Evolutionary conservation across 2,797 vertebrate species (phyloP), one percentile per base, ranked within the genome.

Genomic region (Fundulus diaphanus): DNA sequence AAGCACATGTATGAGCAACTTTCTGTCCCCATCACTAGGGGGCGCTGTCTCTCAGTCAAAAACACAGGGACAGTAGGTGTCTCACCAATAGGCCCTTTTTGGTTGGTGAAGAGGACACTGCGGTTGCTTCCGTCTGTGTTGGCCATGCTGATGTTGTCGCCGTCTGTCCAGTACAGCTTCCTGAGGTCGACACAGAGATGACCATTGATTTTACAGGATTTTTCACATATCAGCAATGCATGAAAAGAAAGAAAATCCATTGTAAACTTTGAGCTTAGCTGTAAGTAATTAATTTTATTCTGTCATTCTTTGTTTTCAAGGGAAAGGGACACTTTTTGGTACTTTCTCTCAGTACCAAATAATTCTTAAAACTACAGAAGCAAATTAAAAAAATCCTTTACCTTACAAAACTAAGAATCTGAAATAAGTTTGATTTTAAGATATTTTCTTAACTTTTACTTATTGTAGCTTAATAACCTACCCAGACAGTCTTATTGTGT

Each of bases 141-240:
- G 92, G 98, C 96, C 82, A 98, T 94, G 63, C 96, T 99, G 95
- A 99, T 97, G 90, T 96, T 98, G 92, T 99, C 97, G 5, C 98
- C 97, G 0, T 99, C 98, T 0, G 97, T 99, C 98, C 98, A 99
- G 92, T 98, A 99, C 7, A 99, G 95, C 82, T 99, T 99, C 79
- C 98, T 99, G 80, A n/a, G 76, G 70, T 68, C 77, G 31, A 40
- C 5, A 70, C 46, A 72, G 22, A 73, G 24, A 72, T 11, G 72
- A 61, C 70, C 22, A 66, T 22, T 1, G 27, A 48, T 16, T 11
- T 31, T 35, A 29, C 5, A 42, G 6, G 12, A 1, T 70, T 72
- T 27, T 74, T 61, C 69, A 31, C 9, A n/a, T 5, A 16, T 3
- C 61, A 61, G 29, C 40, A 63, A 11, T 48, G 42, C 15, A 40